phyloP scores from a whole-genome alignment of 2,113 vertebrate species.

The Sceloporus undulatus region DNA sequence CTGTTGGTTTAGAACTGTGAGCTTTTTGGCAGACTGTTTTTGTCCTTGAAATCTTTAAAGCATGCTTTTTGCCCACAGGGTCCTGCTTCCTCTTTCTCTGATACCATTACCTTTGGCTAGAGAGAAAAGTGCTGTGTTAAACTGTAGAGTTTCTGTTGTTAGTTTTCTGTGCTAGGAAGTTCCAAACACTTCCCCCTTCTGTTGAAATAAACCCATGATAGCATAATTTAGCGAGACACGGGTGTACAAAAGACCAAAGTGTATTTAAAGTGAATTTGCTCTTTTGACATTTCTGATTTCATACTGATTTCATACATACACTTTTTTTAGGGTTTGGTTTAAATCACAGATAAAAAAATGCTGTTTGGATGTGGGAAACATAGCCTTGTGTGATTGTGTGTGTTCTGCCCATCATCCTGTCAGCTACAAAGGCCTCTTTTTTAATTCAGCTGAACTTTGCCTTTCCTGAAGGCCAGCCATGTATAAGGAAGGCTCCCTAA shows the following conservation, averaged over 20 bases:
- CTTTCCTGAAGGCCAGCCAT: constrained; percentile 40
- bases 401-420: constrained; percentile 42
- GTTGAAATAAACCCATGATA: neutral
- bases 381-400: neutral
- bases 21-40: neutral
- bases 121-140: neutral
- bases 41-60: neutral
- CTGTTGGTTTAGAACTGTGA: neutral
- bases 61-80: neutral
- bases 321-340: neutral
- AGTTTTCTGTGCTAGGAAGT: neutral
- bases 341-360: neutral
- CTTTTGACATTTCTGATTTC: neutral
- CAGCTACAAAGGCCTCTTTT: neutral
- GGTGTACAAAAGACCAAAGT: neutral
- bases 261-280: neutral
- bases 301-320: no score
- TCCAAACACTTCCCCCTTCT: neutral
- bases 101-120: neutral
- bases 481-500: constrained; percentile 30
- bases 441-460: constrained; percentile 35
- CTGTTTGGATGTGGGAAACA: neutral
- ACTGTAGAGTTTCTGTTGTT: neutral
- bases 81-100: neutral
- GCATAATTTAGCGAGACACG: neutral